Evolutionary conservation across 2,888 invertebrate genomes (phyloP), one percentile per base, ranked within the genome.

Genomic region (Drosophila mimetica): DNA sequence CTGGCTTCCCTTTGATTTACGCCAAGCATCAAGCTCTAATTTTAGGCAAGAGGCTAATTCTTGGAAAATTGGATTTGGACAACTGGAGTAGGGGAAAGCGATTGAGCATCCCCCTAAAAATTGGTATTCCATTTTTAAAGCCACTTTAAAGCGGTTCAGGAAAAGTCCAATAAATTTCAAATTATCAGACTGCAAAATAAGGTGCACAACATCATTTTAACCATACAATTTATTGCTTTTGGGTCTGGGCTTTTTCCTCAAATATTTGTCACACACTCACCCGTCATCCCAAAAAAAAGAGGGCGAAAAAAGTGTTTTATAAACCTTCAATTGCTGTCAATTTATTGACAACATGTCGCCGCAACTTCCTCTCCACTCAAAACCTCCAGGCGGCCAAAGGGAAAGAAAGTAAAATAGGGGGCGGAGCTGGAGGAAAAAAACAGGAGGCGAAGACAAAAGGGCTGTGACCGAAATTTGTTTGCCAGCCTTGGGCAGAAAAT

Each of bases 261-360:
- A 76, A 78, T 78, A 78, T 78, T 78, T 76, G 76, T 63, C 71
- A 65, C 82, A 74, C 69, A 74, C 61, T 65, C 52, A 42, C 37
- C 60, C 37, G 13, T 7, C 41, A 28, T 34, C 41, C 47, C 34
- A 1, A 8, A 67, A 69, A 69, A 18, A 59, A 54, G 36, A 48
- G 20, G 50, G 16, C 30, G 18, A 42, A 57, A 82, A 83, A 80
- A 79, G 83, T 77, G 83, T 83, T 86, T 86, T 86, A 85, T 86
- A 82, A 86, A 85, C 84, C 84, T 81, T 86, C 84, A 85, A 85
- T 85, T 83, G 86, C 88, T 88, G 87, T 88, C 87, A 86, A 86
- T 87, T 86, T 86, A 88, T 88, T 87, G 88, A 86, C 88, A 88
- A 69, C 79, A 86, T 86, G 79, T 80, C 74, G 83, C 81, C 76